Evolutionary conservation across 2,888 invertebrate genomes (phyloP).

Genomic region (Molorchus minor): DNA sequence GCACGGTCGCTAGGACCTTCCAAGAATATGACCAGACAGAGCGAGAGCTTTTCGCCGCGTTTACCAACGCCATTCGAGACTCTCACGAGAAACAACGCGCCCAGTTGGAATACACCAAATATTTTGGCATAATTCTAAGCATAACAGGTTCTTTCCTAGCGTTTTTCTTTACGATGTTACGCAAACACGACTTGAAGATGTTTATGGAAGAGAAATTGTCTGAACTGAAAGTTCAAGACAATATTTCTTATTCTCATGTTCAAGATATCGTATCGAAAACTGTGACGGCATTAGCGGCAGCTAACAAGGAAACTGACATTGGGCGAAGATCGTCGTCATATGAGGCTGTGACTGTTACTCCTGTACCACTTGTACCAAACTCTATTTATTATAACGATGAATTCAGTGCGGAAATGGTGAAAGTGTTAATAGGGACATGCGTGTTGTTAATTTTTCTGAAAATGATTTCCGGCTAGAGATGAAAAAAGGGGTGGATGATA

Average conservation of each 20-base stretch:
- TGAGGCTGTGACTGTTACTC: too few species aligned
- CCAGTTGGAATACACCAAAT: constrained; percentile 84
- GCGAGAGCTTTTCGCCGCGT: constrained; percentile 75
- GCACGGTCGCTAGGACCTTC: constrained; percentile 70
- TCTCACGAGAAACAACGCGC: constrained; percentile 83
- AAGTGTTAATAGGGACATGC: too few species aligned
- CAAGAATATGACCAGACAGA: constrained; percentile 77
- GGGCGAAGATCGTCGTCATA: too few species aligned
- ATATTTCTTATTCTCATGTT: not conserved
- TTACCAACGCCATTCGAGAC: constrained; percentile 79
- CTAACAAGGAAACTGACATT: too few species aligned
- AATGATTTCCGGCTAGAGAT: too few species aligned
- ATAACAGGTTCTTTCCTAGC: constrained; percentile 58
- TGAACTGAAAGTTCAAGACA: not conserved
- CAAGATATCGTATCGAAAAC: too few species aligned
- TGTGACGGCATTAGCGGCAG: too few species aligned
- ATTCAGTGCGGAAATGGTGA: too few species aligned
- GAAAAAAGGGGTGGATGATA: too few species aligned
- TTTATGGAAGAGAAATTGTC: constrained; percentile 49
- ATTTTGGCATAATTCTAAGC: constrained; percentile 68
- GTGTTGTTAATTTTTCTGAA: too few species aligned
- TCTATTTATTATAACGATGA: too few species aligned
- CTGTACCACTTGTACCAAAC: too few species aligned
- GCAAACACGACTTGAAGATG: constrained; percentile 57
- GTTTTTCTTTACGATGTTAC: constrained; percentile 55